Evolutionary conservation across 2,888 invertebrate genomes (phyloP).

Genomic region (Ormyrus pomaceus): DNA sequence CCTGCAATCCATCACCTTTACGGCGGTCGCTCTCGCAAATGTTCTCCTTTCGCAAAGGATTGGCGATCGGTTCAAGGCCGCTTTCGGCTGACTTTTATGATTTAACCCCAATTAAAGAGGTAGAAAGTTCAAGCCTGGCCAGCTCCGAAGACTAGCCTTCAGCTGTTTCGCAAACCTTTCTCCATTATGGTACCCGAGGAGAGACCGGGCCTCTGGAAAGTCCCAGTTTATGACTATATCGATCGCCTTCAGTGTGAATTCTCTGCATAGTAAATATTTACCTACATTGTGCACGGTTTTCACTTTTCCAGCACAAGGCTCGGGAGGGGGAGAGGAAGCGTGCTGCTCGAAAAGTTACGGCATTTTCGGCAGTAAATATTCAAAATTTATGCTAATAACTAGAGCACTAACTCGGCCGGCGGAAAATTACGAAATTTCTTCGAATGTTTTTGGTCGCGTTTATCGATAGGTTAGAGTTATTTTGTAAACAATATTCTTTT

Average conservation of each 20-base stretch:
- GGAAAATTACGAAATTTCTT: too few relatives aligned
- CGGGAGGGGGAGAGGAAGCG: too few relatives aligned
- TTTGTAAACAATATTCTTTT: too few relatives aligned
- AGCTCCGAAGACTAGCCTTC: conserved; percentile 21
- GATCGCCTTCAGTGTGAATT: conserved; percentile 21
- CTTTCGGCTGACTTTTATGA: conserved; percentile 64
- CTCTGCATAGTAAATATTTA: conserved; percentile 50
- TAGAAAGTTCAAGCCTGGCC: conserved; percentile 48
- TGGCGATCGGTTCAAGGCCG: conserved; percentile 59
- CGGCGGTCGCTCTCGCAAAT: conserved; percentile 68
- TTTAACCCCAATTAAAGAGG: conserved; percentile 74
- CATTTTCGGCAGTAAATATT: too few relatives aligned
- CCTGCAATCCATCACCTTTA: conserved; percentile 69
- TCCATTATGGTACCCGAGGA: too few relatives aligned
- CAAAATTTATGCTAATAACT: too few relatives aligned
- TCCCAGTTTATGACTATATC: conserved; percentile 45
- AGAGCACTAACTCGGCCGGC: too few relatives aligned
- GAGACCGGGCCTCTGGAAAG: neutral
- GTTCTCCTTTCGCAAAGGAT: conserved; percentile 68
- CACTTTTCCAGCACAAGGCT: too few relatives aligned
- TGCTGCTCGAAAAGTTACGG: too few relatives aligned
- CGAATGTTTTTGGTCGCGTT: too few relatives aligned
- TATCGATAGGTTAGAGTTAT: too few relatives aligned
- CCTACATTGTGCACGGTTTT: conserved; percentile 15
- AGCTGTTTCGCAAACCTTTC: conserved; percentile 22